These are phyloP conservation scores for Mythimna ferrago DNA, from an alignment of 2,888 invertebrate species.

Conservation along the genomic window DNA sequence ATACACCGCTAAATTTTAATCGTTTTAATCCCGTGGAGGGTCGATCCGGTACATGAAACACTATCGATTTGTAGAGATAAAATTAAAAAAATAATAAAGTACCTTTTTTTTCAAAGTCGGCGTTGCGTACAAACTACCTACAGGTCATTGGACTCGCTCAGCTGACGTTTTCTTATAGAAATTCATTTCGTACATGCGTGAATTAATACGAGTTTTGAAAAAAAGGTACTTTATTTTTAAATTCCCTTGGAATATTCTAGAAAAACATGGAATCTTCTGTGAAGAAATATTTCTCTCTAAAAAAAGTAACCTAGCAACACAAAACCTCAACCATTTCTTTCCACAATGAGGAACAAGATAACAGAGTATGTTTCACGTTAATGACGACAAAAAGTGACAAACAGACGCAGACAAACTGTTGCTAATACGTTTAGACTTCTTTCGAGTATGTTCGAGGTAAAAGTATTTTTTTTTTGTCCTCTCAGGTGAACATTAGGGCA, in stretches of 20 bases:
- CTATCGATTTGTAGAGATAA: too few species aligned
- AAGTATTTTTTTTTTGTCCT: conserved; percentile 37
- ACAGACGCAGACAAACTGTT: conserved; percentile 69
- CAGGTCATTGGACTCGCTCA: too few species aligned
- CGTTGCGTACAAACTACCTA: too few species aligned
- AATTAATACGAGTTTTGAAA: too few species aligned
- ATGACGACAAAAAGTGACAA: conserved; percentile 74
- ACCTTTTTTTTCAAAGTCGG: too few species aligned
- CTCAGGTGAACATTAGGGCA: conserved; percentile 33
- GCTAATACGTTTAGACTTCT: conserved; percentile 60
- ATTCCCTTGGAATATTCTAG: not conserved
- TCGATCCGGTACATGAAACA: too few species aligned
- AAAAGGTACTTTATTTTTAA: too few species aligned
- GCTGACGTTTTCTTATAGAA: too few species aligned
- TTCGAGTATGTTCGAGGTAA: conserved; percentile 13
- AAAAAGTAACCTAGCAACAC: conserved; percentile 15
- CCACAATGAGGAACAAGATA: conserved; percentile 33
- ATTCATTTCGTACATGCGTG: too few species aligned
- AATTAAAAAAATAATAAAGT: too few species aligned
- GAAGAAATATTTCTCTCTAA: not conserved
- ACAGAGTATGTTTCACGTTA: conserved; percentile 56
- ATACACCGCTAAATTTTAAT: too few species aligned
- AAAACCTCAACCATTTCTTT: conserved; percentile 48
- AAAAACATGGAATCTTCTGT: not conserved
- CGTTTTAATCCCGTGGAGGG: too few species aligned